Percentiles rank a stretch among this genome's conserved stretches.
Evolutionary conservation across 1,140 invertebrate genomes (phyloP).

Genomic region (Macrobrachium nipponense): DNA sequence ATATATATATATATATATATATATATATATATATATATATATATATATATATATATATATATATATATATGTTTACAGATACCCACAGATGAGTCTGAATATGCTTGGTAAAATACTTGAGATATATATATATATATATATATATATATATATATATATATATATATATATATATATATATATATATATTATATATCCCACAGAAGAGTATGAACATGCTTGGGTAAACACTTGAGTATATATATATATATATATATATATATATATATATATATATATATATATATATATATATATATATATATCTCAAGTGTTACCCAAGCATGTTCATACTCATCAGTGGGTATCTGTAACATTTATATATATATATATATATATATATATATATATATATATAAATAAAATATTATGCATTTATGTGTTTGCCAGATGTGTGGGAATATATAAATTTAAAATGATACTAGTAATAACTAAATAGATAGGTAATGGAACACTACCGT

Average conservation of each 20-base stretch:
- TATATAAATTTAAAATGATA: too few relatives aligned
- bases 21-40: conserved; percentile 5
- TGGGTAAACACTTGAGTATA: conserved; percentile 2
- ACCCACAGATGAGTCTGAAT: conserved; percentile 11
- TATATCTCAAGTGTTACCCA: too few relatives aligned
- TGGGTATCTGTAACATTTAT: too few relatives aligned
- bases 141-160: conserved; percentile 17
- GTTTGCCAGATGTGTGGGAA: too few relatives aligned
- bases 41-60: conserved; percentile 14
- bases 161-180: conserved; percentile 3
- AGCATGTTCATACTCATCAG: too few relatives aligned
- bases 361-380: too few relatives aligned
- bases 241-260: conserved; percentile 17
- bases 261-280: conserved; percentile 32
- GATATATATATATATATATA: conserved; percentile 16
- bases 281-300: conserved; percentile 20
- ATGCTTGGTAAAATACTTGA: background rate
- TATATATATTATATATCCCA: conserved; percentile 12
- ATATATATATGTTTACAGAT: conserved; percentile 12
- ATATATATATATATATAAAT: too few relatives aligned
- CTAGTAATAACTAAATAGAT: too few relatives aligned
- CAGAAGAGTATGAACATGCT: conserved; percentile 6
- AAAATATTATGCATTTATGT: too few relatives aligned
- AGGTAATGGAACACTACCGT: too few relatives aligned
- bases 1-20: conserved; percentile 19